Evolutionary conservation across 2,888 invertebrate species (phyloP).

Genomic region (Smittia sp.): DNA sequence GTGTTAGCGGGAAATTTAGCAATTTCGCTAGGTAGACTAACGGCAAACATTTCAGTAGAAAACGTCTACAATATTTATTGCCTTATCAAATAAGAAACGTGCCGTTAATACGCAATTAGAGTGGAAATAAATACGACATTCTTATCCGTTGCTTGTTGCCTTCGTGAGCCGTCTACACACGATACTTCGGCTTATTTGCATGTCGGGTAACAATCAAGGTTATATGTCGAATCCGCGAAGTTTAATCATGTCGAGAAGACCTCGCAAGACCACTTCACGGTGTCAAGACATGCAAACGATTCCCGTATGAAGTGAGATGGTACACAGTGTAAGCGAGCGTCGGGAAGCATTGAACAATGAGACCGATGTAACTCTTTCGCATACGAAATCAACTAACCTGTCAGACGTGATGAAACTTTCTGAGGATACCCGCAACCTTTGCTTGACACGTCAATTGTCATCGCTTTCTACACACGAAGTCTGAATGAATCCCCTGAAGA

Average conservation of each 20-base stretch:
- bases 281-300: too few relatives aligned
- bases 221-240: too few relatives aligned
- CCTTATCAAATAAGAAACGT: constrained; percentile 40
- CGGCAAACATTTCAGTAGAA: neutral
- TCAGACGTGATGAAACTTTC: neutral
- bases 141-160: neutral
- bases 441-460: neutral
- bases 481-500: too few relatives aligned
- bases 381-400: neutral
- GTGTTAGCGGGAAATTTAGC: neutral
- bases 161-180: too few relatives aligned
- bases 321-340: neutral
- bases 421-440: neutral
- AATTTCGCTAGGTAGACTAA: neutral
- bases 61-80: constrained; percentile 39
- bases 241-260: too few relatives aligned
- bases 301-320: neutral
- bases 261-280: too few relatives aligned
- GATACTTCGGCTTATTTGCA: too few relatives aligned
- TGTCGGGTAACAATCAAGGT: too few relatives aligned
- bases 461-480: neutral
- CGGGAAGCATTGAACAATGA: too few relatives aligned
- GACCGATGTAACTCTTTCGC: too few relatives aligned
- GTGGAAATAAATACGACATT: constrained; percentile 11
- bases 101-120: constrained; percentile 38